phyloP scores from a whole-genome alignment of 2,797 vertebrate genomes.

The Lacerta bilineata region DNA sequence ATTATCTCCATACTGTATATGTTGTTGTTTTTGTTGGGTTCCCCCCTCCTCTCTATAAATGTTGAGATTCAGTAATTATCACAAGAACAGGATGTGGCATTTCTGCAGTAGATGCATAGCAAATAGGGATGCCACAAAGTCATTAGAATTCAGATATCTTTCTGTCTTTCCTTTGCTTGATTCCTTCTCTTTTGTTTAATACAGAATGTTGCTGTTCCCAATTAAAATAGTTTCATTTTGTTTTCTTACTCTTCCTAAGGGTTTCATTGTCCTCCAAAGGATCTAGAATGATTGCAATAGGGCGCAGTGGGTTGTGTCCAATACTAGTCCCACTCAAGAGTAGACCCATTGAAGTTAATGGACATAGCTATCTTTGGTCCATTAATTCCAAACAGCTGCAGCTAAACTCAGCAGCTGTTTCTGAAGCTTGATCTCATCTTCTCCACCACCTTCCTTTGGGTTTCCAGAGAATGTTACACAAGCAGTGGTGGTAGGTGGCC shows the following conservation, averaged over 20 bases:
- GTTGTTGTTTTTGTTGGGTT: conserved; percentile 28
- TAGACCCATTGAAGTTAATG: too few species aligned
- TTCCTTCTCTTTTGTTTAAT: conserved; percentile 68
- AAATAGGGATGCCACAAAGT: conserved; percentile 75
- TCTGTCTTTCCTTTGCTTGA: conserved; percentile 63
- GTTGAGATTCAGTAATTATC: conserved; percentile 80
- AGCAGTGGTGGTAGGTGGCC: too few species aligned
- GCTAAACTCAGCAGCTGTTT: too few species aligned
- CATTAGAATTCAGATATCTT: conserved; percentile 79
- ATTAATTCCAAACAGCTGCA: too few species aligned
- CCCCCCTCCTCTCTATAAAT: conserved; percentile 76
- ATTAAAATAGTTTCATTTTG: conserved; percentile 60
- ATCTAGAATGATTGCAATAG: conserved; percentile 31
- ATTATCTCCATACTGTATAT: conserved; percentile 77
- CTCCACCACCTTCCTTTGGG: too few species aligned
- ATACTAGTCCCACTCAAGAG: too few species aligned
- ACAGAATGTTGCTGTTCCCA: conserved; percentile 67
- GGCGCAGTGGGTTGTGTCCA: neutral
- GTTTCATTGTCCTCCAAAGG: conserved; percentile 49
- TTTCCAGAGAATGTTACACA: too few species aligned
- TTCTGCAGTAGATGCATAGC: conserved; percentile 77
- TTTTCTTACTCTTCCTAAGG: conserved; percentile 47
- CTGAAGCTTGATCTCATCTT: too few species aligned
- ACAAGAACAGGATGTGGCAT: conserved; percentile 74
- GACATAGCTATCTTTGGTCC: too few species aligned